Conservation (phyloP, 2,113 vertebrate genomes). For the Uria lomvia region DNA sequence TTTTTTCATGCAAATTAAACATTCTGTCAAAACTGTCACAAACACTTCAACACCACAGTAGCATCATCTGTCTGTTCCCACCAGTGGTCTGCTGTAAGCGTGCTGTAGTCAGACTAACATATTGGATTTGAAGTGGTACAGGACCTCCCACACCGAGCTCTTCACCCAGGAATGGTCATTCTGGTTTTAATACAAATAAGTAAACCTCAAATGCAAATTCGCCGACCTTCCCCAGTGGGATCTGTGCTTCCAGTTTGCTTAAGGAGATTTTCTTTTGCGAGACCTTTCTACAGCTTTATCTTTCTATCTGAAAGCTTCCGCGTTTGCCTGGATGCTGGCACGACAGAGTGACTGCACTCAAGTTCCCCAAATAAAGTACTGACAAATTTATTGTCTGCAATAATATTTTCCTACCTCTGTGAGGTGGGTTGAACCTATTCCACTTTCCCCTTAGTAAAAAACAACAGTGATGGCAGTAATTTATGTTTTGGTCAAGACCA, state of each 20-base stretch:
- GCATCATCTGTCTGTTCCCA: neutral
- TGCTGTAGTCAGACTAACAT: neutral
- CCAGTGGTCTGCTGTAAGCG: neutral
- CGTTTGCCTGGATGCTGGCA: slow-evolving; percentile 29
- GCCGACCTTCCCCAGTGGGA: neutral
- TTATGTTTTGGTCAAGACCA: slow-evolving; percentile 45
- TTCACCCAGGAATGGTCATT: neutral
- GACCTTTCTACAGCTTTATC: slow-evolving; percentile 2
- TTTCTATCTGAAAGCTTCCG: slow-evolving; percentile 42
- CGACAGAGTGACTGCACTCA: slow-evolving; percentile 19
- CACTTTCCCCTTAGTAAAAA: slow-evolving; percentile 59
- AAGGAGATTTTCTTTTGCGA: neutral
- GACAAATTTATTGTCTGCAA: slow-evolving; percentile 68
- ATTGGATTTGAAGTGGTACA: neutral
- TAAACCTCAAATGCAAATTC: neutral
- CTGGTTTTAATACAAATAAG: neutral
- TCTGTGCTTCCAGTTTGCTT: neutral
- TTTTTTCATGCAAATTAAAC: neutral
- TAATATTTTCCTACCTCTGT: slow-evolving; percentile 69
- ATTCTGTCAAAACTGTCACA: neutral
- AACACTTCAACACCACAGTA: neutral
- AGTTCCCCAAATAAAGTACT: slow-evolving; percentile 56
- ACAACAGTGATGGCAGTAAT: slow-evolving; percentile 47
- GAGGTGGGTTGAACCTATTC: slow-evolving; percentile 56
- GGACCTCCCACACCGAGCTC: neutral